Evolutionary conservation across 1,140 invertebrate species (phyloP).

Genomic region (Octopus sinensis): DNA sequence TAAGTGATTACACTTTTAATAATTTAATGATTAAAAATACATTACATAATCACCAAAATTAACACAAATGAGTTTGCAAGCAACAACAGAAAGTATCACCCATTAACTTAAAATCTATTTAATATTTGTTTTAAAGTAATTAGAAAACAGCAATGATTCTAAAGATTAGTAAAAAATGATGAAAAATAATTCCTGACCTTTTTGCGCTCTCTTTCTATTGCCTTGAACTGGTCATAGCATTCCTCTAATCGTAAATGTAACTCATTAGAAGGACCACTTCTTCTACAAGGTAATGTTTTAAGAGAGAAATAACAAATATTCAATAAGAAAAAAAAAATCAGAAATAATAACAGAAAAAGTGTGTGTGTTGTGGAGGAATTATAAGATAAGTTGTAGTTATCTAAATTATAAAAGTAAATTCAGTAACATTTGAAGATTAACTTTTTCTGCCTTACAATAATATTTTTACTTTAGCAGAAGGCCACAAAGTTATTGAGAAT

Average conservation of each 20-base stretch:
- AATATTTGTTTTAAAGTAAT: not conserved
- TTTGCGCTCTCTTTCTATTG: slow-evolving; percentile 78
- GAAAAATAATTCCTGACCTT: slow-evolving; percentile 56
- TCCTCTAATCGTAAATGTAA: slow-evolving; percentile 74
- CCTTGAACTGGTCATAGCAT: slow-evolving; percentile 79
- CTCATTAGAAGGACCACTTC: slow-evolving; percentile 66
- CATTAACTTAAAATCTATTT: not conserved
- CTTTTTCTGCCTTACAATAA: not conserved
- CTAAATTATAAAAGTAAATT: not conserved
- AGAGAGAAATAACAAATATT: slow-evolving; percentile 10
- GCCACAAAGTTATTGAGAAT: too few species aligned
- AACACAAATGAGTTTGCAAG: too few species aligned
- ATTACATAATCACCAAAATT: too few species aligned
- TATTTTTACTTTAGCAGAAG: not conserved
- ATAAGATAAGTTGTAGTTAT: not conserved
- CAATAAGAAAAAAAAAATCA: slow-evolving; percentile 1
- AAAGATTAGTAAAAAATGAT: too few species aligned
- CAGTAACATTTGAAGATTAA: not conserved
- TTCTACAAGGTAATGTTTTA: slow-evolving; percentile 32
- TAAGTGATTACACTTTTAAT: too few species aligned
- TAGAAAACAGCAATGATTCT: not conserved
- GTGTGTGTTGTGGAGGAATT: not conserved
- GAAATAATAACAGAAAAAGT: not conserved
- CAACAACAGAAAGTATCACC: too few species aligned
- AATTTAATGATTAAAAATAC: too few species aligned